phyloP scores from a whole-genome alignment of 2,113 vertebrate genomes.

The Perca flavescens region DNA sequence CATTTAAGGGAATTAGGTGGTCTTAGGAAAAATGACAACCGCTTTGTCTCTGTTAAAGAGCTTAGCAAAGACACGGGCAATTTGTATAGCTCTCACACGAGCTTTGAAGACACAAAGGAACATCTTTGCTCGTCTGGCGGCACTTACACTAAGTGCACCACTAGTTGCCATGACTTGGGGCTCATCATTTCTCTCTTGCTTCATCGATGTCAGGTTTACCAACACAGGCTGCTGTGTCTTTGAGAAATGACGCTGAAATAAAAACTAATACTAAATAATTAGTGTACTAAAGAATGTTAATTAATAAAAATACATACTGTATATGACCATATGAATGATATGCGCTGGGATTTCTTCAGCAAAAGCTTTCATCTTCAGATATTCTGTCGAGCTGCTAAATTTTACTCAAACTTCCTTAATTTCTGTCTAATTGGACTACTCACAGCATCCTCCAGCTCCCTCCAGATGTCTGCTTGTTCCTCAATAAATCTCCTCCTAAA shows the following conservation, averaged over 20 bases:
- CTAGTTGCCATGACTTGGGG: slow-evolving; percentile 26
- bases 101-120: slow-evolving; percentile 22
- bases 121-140: slow-evolving; percentile 15
- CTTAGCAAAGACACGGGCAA: slow-evolving; percentile 50
- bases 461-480: slow-evolving; percentile 49
- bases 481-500: slow-evolving; percentile 62
- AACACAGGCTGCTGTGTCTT: neutral
- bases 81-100: slow-evolving; percentile 17
- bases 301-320: neutral
- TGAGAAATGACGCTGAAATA: slow-evolving; percentile 20
- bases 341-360: neutral
- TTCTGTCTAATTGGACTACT: slow-evolving; percentile 19
- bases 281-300: neutral
- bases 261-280: neutral
- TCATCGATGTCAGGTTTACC: slow-evolving; percentile 31
- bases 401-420: slow-evolving; percentile 22
- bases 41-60: slow-evolving; percentile 74
- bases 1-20: slow-evolving; percentile 74
- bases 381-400: neutral
- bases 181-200: slow-evolving; percentile 18
- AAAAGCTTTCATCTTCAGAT: slow-evolving; percentile 5
- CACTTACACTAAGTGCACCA: slow-evolving; percentile 21
- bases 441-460: slow-evolving; percentile 22
- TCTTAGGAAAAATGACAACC: slow-evolving; percentile 69
- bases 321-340: neutral